Evolutionary conservation across 2,113 vertebrate species (phyloP).

Genomic region (Alouatta palliata): DNA sequence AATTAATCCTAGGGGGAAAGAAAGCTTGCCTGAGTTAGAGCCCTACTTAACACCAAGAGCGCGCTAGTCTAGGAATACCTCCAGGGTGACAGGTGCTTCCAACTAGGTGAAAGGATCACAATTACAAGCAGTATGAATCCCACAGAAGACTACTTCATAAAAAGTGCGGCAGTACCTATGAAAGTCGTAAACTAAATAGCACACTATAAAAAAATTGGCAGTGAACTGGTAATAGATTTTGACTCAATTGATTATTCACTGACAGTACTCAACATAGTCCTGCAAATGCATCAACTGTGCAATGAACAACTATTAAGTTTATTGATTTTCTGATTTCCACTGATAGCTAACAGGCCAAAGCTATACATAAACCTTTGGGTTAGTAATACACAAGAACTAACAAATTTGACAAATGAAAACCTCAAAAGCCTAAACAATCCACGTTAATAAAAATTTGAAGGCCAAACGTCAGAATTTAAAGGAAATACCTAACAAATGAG

Average conservation of each 20-base stretch:
- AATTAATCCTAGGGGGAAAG: not conserved
- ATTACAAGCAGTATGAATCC: constrained; percentile 30
- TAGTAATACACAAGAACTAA: constrained; percentile 91
- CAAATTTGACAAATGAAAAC: constrained; percentile 90
- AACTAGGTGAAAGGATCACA: not conserved
- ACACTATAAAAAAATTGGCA: constrained; percentile 81
- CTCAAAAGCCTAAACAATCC: constrained; percentile 83
- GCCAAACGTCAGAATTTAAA: constrained; percentile 76
- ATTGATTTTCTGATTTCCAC: constrained; percentile 98
- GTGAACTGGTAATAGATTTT: constrained; percentile 89
- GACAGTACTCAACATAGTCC: constrained; percentile 87
- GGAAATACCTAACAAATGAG: constrained; percentile 70
- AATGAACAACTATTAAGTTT: constrained; percentile 97
- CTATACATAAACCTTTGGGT: constrained; percentile 94
- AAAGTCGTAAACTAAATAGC: constrained; percentile 75
- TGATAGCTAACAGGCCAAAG: constrained; percentile 95
- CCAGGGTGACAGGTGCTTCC: not conserved
- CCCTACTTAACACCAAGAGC: not conserved
- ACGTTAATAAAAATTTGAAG: constrained; percentile 84
- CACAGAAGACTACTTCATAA: not conserved
- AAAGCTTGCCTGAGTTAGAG: not conserved
- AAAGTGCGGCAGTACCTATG: constrained; percentile 60
- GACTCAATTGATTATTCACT: constrained; percentile 90
- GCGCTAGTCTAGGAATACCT: not conserved
- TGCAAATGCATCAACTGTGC: constrained; percentile 93